Base-by-base conservation (phyloP, 1,140 invertebrate genomes). In the Bombyx mandarina region DNA sequence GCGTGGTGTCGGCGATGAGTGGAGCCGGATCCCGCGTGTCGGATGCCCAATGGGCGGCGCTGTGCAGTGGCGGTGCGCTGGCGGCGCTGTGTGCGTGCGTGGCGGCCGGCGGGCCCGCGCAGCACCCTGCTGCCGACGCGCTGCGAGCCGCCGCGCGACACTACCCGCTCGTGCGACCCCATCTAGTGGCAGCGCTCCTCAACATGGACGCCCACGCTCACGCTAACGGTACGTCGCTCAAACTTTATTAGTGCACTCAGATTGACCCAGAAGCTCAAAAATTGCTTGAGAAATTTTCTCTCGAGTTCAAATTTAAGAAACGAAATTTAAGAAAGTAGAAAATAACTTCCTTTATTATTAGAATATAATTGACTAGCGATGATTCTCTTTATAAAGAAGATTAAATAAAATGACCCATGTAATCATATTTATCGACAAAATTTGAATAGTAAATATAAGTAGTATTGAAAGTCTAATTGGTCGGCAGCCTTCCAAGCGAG, bases 171-270 rank as follows among this genome's bases (percentile, higher is more conserved):
- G 52, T 77, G 54, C 66, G 77, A 4, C 68, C 67, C 1, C 69
- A 67, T 4, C 62, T 82, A 22, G 60, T 82, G 45, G 60, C 65
- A 1, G 67, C 73, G 45, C 58, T 82, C 47, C 68, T 85, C 12
- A 58, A 74, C 52, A 75, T 74, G 62, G 79, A 82, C 54, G 69
- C 67, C 45, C 73, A 75, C 47, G 82, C 78, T 9, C 74, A 79
- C 47, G 75, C 77, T 2, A 66, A 77, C 45, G 73, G 77, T 80
- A 43, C 43, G 46, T 56, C 6, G 3, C 45, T 10, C 7, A 7
- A 47, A 10, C 9, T 47, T 47, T 47, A 7, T 47, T 47, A 10
- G 45, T 5, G 4, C 26, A 1, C 1, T 35, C 26, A 2, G 26
- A 5, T 35, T 35, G 26, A 1, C 26, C 26, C 0, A 35, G 1